A percentile compares a stretch with the other conserved stretches of the same genome.
Conservation (phyloP, 1,140 invertebrate species). For the Drosophila sechellia region DNA sequence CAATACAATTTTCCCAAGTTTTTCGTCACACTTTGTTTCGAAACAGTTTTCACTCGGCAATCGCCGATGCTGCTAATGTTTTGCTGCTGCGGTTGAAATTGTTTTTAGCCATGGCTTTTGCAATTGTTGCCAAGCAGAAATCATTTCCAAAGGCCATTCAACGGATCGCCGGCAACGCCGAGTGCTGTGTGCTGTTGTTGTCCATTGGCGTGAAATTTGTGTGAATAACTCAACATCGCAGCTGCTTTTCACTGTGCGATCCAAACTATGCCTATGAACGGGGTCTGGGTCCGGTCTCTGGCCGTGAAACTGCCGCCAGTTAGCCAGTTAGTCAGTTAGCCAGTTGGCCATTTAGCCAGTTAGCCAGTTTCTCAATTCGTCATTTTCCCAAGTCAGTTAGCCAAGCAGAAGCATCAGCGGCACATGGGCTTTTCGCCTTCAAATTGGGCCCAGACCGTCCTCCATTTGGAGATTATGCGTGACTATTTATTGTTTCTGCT, state of each 20-base stretch:
- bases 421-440: constrained; percentile 61
- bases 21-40: constrained; percentile 39
- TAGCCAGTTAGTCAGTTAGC: constrained; percentile 9
- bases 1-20: constrained; percentile 5
- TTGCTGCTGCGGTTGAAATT: constrained; percentile 34
- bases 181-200: constrained; percentile 32
- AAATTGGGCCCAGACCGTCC: constrained; percentile 32
- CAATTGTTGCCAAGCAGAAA: constrained; percentile 68
- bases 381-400: constrained; percentile 14
- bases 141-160: constrained; percentile 69
- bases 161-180: constrained; percentile 59
- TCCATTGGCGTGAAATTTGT: constrained; percentile 79
- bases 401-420: constrained; percentile 16
- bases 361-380: constrained; percentile 5
- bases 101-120: constrained; percentile 24
- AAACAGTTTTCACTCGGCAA: constrained; percentile 38
- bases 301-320: constrained; percentile 62
- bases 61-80: constrained; percentile 27
- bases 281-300: constrained; percentile 44
- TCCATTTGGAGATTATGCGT: constrained; percentile 62
- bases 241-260: constrained; percentile 65
- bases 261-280: constrained; percentile 68
- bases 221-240: constrained; percentile 66
- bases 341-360: constrained; percentile 9
- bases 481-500: constrained; percentile 73